Conservation (phyloP, 92 coral and sea anemone genomes). For the Montipora capitata region DNA sequence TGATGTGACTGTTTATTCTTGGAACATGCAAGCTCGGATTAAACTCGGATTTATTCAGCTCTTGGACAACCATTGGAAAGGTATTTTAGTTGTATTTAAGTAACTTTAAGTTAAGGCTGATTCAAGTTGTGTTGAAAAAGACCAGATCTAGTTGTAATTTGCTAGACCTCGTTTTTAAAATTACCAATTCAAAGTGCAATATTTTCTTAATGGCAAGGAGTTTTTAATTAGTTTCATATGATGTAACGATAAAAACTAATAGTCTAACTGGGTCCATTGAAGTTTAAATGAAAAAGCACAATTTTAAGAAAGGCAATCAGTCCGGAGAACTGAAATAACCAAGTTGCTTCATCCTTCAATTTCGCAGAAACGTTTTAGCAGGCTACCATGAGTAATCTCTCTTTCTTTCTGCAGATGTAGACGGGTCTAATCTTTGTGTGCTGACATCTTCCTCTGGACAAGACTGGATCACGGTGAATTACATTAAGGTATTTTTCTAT, state of each 20-base stretch:
- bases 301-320: too few relatives aligned
- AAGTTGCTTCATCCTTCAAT: background rate
- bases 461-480: slow-evolving; percentile 86
- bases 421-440: slow-evolving; percentile 83
- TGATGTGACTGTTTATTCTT: slow-evolving; percentile 72
- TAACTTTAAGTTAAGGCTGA: background rate
- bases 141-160: too few relatives aligned
- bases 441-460: slow-evolving; percentile 84
- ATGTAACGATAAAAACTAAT: too few relatives aligned
- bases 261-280: too few relatives aligned
- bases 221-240: too few relatives aligned
- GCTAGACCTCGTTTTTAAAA: too few relatives aligned
- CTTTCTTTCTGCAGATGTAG: slow-evolving; percentile 57
- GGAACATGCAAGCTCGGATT: slow-evolving; percentile 73
- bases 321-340: too few relatives aligned
- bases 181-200: too few relatives aligned
- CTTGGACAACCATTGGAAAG: slow-evolving; percentile 87
- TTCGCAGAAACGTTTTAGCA: too few relatives aligned
- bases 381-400: background rate
- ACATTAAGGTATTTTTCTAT: slow-evolving; percentile 74
- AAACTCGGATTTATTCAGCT: slow-evolving; percentile 91
- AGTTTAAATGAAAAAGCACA: too few relatives aligned
- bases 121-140: background rate
- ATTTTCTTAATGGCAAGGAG: too few relatives aligned
- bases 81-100: slow-evolving; percentile 24